Percentiles rank a stretch among this genome's conserved stretches.
Evolutionary conservation across 2,888 invertebrate species (phyloP).

Genomic region (Drosophila mimica): DNA sequence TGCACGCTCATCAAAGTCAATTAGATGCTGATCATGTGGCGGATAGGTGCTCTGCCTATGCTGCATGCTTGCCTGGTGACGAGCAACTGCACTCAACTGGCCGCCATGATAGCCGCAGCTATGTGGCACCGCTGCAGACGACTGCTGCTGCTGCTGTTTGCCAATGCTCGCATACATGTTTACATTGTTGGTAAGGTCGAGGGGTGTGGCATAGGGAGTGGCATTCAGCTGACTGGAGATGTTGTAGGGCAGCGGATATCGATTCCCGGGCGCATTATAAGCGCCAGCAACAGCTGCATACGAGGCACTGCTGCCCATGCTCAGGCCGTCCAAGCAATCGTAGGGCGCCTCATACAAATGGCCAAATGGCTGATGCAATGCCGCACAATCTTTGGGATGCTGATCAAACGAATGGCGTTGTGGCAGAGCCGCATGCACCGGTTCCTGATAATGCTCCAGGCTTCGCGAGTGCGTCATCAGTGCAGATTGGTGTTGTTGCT

Average conservation of each 20-base stretch:
- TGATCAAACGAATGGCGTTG: conserved; percentile 85
- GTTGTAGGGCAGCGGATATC: conserved; percentile 84
- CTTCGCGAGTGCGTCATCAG: conserved; percentile 85
- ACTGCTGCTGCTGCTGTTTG: conserved; percentile 42
- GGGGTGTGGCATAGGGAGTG: conserved; percentile 69
- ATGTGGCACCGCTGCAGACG: conserved; percentile 40
- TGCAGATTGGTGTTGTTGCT: conserved; percentile 51
- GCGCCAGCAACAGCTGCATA: conserved; percentile 80
- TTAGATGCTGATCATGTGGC: conserved; percentile 81
- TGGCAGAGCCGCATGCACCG: conserved; percentile 68
- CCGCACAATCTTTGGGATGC: conserved; percentile 75
- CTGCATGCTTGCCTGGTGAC: conserved; percentile 48
- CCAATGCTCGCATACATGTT: conserved; percentile 72
- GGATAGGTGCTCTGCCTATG: conserved; percentile 79
- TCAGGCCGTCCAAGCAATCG: conserved; percentile 83
- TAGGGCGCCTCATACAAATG: conserved; percentile 83
- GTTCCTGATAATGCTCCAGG: conserved; percentile 84
- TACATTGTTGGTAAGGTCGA: conserved; percentile 53
- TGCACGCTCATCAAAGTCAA: conserved; percentile 83
- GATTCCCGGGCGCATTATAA: conserved; percentile 85
- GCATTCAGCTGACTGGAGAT: conserved; percentile 83
- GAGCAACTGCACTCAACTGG: conserved; percentile 17
- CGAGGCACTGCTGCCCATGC: conserved; percentile 76
- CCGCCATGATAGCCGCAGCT: conserved; percentile 71
- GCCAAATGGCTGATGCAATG: conserved; percentile 39